phyloP scores from a whole-genome alignment of 2,888 invertebrate species.

The Nemurella pictetii region DNA sequence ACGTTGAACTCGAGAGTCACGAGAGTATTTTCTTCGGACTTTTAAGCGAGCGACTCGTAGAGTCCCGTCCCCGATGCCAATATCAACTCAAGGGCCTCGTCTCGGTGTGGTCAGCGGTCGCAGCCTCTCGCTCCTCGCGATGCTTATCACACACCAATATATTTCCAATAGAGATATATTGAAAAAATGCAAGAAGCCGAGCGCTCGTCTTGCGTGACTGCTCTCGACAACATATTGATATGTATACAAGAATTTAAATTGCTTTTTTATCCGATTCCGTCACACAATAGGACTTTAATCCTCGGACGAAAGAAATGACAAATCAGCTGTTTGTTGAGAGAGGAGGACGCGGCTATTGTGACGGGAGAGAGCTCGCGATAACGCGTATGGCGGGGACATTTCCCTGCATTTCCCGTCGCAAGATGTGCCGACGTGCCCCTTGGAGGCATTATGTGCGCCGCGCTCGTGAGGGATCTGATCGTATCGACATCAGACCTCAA shows the following conservation, averaged over 20 bases:
- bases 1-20: background rate
- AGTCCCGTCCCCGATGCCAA: background rate
- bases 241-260: conserved; percentile 1
- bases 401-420: background rate
- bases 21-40: background rate
- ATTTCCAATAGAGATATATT: background rate
- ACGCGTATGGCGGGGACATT: background rate
- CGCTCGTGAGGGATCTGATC: background rate
- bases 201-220: background rate
- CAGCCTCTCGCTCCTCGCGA: background rate
- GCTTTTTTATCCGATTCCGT: background rate
- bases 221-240: background rate
- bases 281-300: background rate
- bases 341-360: background rate
- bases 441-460: background rate
- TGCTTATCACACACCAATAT: background rate
- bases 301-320: background rate
- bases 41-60: background rate
- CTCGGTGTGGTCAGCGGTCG: background rate
- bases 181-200: background rate
- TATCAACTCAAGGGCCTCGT: conserved; percentile 2
- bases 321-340: conserved; percentile 2
- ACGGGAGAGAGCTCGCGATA: background rate
- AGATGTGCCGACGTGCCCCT: background rate
- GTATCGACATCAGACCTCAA: conserved; percentile 1